These are phyloP conservation scores for Brachypteracias leptosomus DNA, from an alignment of 2,113 vertebrate species.

Conservation along the genomic window DNA sequence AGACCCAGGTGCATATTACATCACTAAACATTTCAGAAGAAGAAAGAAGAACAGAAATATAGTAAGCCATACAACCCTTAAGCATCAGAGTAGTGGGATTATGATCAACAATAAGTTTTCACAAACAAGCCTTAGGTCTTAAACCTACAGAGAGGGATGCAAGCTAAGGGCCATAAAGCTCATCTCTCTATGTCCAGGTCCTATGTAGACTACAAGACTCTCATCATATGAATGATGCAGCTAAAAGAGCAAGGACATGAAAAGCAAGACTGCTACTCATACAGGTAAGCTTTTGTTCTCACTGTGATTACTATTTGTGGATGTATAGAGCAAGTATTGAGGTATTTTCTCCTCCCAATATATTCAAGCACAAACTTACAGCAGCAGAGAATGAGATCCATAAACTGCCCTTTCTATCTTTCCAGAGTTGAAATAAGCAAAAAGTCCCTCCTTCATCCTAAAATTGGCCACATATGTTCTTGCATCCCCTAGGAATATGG, in stretches of 20 bases:
- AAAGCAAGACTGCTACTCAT: neutral
- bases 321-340: neutral
- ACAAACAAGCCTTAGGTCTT: neutral
- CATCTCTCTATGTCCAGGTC: neutral
- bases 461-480: neutral
- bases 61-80: neutral
- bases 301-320: neutral
- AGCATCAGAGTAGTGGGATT: neutral
- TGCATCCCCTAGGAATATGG: neutral
- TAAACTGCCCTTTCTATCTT: neutral
- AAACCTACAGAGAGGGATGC: neutral
- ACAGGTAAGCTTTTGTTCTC: neutral
- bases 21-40: neutral
- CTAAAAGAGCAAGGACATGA: neutral
- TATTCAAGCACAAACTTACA: neutral
- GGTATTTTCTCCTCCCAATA: fast-evolving
- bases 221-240: neutral
- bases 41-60: neutral
- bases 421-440: neutral
- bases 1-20: fast-evolving
- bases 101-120: neutral
- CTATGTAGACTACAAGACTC: neutral
- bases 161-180: neutral
- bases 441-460: neutral
- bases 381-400: neutral